Percentiles rank a stretch among this genome's conserved stretches.
These are phyloP conservation scores for Discoglossus pictus DNA, from an alignment of 2,797 vertebrate species.

Conservation along the genomic window DNA sequence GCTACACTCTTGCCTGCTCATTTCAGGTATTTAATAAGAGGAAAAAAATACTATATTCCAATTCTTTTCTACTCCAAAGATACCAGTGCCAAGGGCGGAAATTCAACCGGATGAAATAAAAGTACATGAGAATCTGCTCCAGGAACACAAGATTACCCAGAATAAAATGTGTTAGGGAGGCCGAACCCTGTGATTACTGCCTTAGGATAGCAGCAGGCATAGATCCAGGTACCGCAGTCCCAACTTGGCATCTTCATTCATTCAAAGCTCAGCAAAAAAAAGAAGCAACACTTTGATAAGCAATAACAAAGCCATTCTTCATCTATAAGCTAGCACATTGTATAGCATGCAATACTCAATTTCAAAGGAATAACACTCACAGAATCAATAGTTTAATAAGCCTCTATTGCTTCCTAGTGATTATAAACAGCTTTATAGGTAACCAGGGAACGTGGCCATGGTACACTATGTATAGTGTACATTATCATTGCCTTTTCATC, in stretches of 20 bases:
- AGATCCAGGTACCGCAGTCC: slow-evolving; percentile 15
- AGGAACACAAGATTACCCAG: slow-evolving; percentile 34
- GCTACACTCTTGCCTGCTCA: background rate
- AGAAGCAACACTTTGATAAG: too few species aligned
- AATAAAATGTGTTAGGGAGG: slow-evolving; percentile 21
- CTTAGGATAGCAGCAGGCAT: slow-evolving; percentile 25
- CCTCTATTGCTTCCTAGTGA: too few species aligned
- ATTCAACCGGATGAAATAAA: slow-evolving; percentile 21
- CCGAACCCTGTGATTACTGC: slow-evolving; percentile 38
- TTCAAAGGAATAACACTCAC: too few species aligned
- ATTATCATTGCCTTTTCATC: too few species aligned
- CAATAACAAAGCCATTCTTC: too few species aligned
- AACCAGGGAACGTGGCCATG: too few species aligned
- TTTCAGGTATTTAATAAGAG: slow-evolving; percentile 2
- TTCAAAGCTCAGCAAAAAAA: slow-evolving; percentile 2
- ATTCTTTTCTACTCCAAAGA: slow-evolving; percentile 6
- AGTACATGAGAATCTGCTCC: slow-evolving; percentile 17
- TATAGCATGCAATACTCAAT: too few species aligned
- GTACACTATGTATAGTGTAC: too few species aligned
- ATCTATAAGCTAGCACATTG: too few species aligned
- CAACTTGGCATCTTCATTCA: slow-evolving; percentile 22
- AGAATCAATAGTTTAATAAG: too few species aligned
- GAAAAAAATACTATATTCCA: background rate
- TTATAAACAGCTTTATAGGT: too few species aligned
- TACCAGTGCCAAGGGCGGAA: slow-evolving; percentile 17